Conservation (phyloP, 2,113 vertebrate genomes). For the human region DNA sequence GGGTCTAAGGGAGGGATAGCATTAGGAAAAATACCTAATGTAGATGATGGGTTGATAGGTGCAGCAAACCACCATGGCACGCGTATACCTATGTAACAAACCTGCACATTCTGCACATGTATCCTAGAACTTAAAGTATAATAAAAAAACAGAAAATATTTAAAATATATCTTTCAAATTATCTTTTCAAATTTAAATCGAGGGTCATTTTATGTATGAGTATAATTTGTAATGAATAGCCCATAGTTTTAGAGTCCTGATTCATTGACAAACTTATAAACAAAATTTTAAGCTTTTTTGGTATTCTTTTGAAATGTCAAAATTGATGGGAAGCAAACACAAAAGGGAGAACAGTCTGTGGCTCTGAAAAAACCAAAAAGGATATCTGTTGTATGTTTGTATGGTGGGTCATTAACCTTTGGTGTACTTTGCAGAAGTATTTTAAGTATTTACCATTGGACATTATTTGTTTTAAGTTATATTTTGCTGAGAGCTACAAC, state of each 20-base stretch:
- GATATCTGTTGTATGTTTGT: constrained; percentile 64
- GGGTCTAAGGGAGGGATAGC: too few species aligned
- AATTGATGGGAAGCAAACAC: constrained; percentile 72
- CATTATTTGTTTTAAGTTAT: constrained; percentile 8
- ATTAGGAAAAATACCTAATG: too few species aligned
- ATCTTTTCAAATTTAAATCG: constrained; percentile 40
- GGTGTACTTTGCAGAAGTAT: constrained; percentile 61
- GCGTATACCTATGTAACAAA: too few species aligned
- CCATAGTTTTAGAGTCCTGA: constrained; percentile 38
- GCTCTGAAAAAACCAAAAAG: constrained; percentile 60
- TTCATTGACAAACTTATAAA: constrained; percentile 44
- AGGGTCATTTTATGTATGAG: background rate
- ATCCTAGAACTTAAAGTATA: too few species aligned
- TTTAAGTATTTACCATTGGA: constrained; percentile 28
- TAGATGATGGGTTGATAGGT: too few species aligned
- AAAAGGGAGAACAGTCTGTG: constrained; percentile 74
- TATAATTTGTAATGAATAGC: background rate
- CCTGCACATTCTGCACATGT: too few species aligned
- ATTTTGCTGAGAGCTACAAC: constrained; percentile 25
- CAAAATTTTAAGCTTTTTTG: constrained; percentile 62
- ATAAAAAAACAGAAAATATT: background rate
- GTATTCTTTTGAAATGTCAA: constrained; percentile 67
- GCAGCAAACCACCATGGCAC: too few species aligned
- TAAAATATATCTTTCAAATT: background rate
- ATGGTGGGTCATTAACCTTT: constrained; percentile 65